phyloP scores from a whole-genome alignment of 2,888 invertebrate species.

The Prosopocoilus inquinatus region DNA sequence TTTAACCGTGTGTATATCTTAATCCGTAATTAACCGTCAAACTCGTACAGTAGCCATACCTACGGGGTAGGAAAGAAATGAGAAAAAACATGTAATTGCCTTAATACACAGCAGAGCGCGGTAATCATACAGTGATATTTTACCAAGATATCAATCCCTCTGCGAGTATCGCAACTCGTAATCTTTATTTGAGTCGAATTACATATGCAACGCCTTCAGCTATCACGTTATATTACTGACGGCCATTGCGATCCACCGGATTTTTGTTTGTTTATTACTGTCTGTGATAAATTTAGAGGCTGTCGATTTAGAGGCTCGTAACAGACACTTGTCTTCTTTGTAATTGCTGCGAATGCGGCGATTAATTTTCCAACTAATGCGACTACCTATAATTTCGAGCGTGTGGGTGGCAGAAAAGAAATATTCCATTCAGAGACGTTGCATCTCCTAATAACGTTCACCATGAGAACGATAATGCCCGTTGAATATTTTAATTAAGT shows the following conservation, averaged over 20 bases:
- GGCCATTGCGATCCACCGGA: neutral
- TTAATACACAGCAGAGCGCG: constrained; percentile 40
- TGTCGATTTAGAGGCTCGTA: constrained; percentile 1
- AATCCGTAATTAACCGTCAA: constrained; percentile 20
- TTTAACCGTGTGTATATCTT: constrained; percentile 16
- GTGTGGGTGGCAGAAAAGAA: no score
- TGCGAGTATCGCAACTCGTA: constrained; percentile 39
- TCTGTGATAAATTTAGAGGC: neutral
- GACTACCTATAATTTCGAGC: neutral
- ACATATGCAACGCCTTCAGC: constrained; percentile 40
- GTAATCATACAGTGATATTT: constrained; percentile 46
- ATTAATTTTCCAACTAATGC: neutral
- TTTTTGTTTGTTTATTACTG: constrained; percentile 1
- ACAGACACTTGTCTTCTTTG: neutral
- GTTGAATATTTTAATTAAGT: no score
- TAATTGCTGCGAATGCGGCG: neutral
- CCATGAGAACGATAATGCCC: no score
- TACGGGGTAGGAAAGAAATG: constrained; percentile 11
- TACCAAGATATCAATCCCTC: constrained; percentile 31
- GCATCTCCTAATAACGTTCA: no score
- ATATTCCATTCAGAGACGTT: no score
- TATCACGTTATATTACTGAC: constrained; percentile 35
- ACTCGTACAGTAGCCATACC: constrained; percentile 18
- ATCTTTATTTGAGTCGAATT: constrained; percentile 42
- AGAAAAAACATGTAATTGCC: constrained; percentile 40